phyloP scores from a whole-genome alignment of 2,888 invertebrate species.

The Opisthograptis luteolata region DNA sequence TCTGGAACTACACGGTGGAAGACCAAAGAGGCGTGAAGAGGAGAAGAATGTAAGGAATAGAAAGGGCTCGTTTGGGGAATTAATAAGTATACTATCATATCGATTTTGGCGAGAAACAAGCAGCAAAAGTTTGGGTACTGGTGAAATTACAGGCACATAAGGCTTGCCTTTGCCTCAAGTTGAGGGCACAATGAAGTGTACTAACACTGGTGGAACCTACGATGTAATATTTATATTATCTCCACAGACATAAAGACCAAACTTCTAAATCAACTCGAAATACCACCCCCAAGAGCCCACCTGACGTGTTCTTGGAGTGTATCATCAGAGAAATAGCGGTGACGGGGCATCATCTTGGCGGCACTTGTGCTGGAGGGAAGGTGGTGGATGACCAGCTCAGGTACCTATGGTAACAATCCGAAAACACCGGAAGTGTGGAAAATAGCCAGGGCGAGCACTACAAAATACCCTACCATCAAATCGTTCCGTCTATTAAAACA shows the following conservation, averaged over 20 bases:
- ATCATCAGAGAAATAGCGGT: conserved; percentile 85
- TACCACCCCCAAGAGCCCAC: conserved; percentile 50
- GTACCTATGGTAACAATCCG: conserved; percentile 72
- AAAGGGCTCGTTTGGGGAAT: no score
- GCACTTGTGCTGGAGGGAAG: conserved; percentile 90
- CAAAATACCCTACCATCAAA: no score
- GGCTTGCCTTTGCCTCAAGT: no score
- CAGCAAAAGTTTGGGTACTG: no score
- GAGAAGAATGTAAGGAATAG: conserved; percentile 51
- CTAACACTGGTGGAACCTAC: no score
- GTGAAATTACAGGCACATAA: no score
- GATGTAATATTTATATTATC: not conserved
- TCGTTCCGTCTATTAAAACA: no score
- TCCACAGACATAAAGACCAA: conserved; percentile 38
- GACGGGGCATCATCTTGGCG: conserved; percentile 91
- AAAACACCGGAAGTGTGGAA: no score
- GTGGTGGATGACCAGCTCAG: conserved; percentile 88
- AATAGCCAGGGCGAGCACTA: no score
- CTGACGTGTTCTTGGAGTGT: conserved; percentile 86
- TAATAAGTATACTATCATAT: no score
- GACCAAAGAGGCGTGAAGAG: conserved; percentile 58
- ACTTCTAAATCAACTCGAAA: conserved; percentile 30
- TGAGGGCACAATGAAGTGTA: no score
- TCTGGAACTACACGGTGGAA: conserved; percentile 67
- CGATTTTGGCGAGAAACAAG: no score